These are phyloP conservation scores for Pygoscelis antarcticus DNA, from an alignment of 2,113 vertebrate species.

Conservation along the genomic window DNA sequence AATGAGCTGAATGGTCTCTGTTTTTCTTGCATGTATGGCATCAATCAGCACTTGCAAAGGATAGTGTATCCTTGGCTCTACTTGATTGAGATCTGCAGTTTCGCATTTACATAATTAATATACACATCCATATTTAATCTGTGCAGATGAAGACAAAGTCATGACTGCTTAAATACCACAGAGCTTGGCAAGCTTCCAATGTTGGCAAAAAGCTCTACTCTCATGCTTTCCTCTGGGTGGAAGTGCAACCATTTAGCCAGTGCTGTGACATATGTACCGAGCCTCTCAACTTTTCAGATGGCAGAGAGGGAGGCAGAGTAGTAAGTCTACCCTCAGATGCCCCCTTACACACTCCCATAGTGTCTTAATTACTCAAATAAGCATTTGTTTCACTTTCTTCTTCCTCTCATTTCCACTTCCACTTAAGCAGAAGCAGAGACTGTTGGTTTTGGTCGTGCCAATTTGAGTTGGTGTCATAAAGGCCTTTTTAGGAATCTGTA, in stretches of 20 bases:
- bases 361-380: background rate
- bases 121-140: slow-evolving; percentile 59
- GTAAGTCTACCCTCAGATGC: background rate
- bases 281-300: background rate
- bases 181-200: background rate
- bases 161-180: slow-evolving; percentile 43
- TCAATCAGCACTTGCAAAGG: slow-evolving; percentile 44
- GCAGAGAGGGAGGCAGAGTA: background rate
- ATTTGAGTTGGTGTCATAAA: background rate
- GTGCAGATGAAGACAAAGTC: slow-evolving; percentile 46
- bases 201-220: background rate
- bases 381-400: background rate
- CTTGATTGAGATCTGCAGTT: slow-evolving; percentile 51
- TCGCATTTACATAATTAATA: slow-evolving; percentile 50
- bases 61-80: slow-evolving; percentile 50
- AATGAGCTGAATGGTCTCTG: slow-evolving; percentile 17
- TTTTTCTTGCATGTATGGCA: background rate
- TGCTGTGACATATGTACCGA: fast-evolving
- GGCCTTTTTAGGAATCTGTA: background rate
- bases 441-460: background rate
- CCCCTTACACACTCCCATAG: background rate
- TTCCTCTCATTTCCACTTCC: background rate
- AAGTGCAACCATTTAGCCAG: background rate
- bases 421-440: background rate
- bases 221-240: background rate